Evolutionary conservation across 2,797 vertebrate species (phyloP), one percentile per base, ranked within the genome.

Genomic region (Falco novaeseelandiae): DNA sequence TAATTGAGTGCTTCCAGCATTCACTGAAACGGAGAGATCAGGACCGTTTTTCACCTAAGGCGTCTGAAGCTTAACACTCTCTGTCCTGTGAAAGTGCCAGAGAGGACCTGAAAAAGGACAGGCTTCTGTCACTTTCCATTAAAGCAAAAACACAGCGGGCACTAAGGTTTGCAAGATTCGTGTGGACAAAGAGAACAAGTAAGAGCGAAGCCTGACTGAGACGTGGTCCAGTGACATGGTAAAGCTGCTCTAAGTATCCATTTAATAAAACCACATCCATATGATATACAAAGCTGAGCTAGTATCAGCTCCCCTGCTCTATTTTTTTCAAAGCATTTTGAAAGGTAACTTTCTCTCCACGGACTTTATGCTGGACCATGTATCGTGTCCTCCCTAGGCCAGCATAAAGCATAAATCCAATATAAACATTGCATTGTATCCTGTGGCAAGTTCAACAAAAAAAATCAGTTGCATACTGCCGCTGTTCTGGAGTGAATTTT

Each of bases 391-490:
- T 83, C 85, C 61, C 17, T 57, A 83, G 65, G 32, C 82, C 79
- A 67, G 25, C 76, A 83, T 59, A 89, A 91, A 85, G 52, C n/a
- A 67, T 81, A 86, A 95, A 91, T 80, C 80, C 44, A 93, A 46
- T 90, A 74, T 49, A 91, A 95, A 94, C 83, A 81, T 81, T 65
- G 69, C 69, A 54, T 91, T 88, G 48, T 95, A 48, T 80, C 38
- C 87, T 30, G 20, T 87, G 67, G 48, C 57, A 71, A 91, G 48
- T 81, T 94, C 25, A 96, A 87, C 18, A 54, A 40, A 78, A 78
- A 70, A 90, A 82, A 70, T 89, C 54, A 59, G 1, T 86, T 52
- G 57, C 2, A 1, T 79, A 14, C 61, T 86, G 49, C 51, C 34
- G 20, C 38, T 78, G 49, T 83, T 86, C 44, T 49, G 83, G 55